phyloP scores from a whole-genome alignment of 2,888 invertebrate genomes.

The Embidobia sp. region DNA sequence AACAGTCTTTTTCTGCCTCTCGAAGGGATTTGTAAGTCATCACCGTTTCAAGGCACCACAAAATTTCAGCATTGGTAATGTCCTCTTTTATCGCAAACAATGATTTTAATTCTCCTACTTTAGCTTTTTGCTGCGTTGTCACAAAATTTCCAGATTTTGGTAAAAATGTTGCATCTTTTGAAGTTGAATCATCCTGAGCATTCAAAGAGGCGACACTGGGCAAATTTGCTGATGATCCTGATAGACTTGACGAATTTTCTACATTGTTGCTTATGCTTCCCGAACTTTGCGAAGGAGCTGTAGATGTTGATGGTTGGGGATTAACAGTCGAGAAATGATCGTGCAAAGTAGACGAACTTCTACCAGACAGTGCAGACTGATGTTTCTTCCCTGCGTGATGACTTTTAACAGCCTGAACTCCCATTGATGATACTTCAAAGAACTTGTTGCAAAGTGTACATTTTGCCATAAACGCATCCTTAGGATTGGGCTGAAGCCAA shows the following conservation, averaged over 20 bases:
- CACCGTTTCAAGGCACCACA: slow-evolving; percentile 32
- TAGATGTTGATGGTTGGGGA: background rate
- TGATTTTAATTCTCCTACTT: too few relatives aligned
- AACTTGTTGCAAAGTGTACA: background rate
- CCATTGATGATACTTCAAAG: slow-evolving; percentile 21
- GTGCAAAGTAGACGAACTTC: background rate
- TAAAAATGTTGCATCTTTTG: too few relatives aligned
- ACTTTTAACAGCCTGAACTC: slow-evolving; percentile 14
- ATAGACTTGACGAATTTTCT: too few relatives aligned
- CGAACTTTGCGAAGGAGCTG: too few relatives aligned
- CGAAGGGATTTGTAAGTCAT: slow-evolving; percentile 41
- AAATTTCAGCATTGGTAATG: slow-evolving; percentile 17
- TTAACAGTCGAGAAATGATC: too few relatives aligned
- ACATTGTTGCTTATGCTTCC: too few relatives aligned
- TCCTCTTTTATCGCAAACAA: slow-evolving; percentile 13
- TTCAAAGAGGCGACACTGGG: too few relatives aligned
- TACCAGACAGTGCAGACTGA: background rate
- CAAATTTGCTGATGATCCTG: too few relatives aligned
- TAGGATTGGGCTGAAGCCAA: background rate
- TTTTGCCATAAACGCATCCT: background rate
- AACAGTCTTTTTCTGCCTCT: slow-evolving; percentile 29
- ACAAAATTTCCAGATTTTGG: background rate
- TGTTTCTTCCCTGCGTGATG: slow-evolving; percentile 16
- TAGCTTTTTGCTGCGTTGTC: too few relatives aligned
- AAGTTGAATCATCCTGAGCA: too few relatives aligned